These are phyloP conservation scores for Labia minor DNA, from an alignment of 2,888 invertebrate species.

Conservation along the genomic window DNA sequence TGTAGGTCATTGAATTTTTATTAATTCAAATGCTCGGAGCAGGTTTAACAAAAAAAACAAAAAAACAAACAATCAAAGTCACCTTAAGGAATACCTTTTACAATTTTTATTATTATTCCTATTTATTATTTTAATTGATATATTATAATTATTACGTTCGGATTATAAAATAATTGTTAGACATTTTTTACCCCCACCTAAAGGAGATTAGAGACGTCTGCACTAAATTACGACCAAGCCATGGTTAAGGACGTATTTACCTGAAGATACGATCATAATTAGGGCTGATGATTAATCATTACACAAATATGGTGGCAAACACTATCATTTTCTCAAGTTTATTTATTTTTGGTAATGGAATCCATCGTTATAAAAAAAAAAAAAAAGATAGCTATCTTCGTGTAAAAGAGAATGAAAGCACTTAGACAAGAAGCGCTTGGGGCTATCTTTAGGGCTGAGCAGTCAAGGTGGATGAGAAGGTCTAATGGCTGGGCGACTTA, in stretches of 20 bases:
- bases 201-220: no score
- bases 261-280: neutral
- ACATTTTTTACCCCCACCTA: no score
- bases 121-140: no score
- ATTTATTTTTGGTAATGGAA: conserved; percentile 13
- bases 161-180: no score
- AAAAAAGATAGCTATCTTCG: neutral
- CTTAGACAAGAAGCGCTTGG: neutral
- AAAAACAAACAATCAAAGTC: no score
- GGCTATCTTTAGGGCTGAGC: neutral
- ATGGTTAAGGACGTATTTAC: neutral
- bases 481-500: conserved; percentile 1
- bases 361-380: neutral
- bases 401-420: neutral
- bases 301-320: conserved; percentile 8
- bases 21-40: no score
- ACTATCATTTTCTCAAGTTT: conserved; percentile 8
- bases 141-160: no score
- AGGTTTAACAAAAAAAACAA: no score
- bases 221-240: neutral
- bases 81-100: no score
- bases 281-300: conserved; percentile 13
- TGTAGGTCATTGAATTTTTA: no score
- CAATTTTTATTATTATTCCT: no score
- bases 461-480: neutral